Conservation (phyloP, 2,797 vertebrate species). For the Synanceia verrucosa region DNA sequence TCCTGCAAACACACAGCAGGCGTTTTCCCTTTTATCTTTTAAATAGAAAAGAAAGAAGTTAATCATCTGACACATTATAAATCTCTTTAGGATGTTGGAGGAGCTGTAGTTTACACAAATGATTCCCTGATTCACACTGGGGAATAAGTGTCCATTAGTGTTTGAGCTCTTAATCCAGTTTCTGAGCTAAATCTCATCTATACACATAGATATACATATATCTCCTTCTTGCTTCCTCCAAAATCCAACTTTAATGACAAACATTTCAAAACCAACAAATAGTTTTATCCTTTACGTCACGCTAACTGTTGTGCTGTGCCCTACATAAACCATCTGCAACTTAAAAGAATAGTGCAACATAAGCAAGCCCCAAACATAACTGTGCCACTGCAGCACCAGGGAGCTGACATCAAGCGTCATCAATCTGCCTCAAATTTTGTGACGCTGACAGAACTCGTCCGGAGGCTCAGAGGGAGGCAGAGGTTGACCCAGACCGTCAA, state of each 20-base stretch:
- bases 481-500: constrained; percentile 40
- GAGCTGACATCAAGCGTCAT: constrained; percentile 47
- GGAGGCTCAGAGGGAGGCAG: constrained; percentile 30
- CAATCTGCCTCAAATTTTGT: constrained; percentile 43
- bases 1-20: not conserved
- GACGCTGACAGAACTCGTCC: constrained; percentile 46
- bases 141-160: not conserved
- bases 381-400: constrained; percentile 41
- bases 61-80: not conserved
- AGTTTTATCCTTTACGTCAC: constrained; percentile 17
- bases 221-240: not conserved
- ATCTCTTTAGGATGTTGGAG: not conserved
- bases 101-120: not conserved
- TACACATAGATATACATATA: not conserved
- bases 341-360: constrained; percentile 53
- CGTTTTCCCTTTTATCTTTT: not conserved
- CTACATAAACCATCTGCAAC: constrained; percentile 60
- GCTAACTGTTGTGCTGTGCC: constrained; percentile 28
- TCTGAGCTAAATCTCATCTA: not conserved
- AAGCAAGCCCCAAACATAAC: constrained; percentile 50
- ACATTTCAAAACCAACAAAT: constrained; percentile 6
- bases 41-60: not conserved
- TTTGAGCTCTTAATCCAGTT: not conserved
- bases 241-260: not conserved
- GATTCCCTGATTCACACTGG: not conserved